Evolutionary conservation across 2,888 invertebrate species (phyloP).

Genomic region (Agelastica alni): DNA sequence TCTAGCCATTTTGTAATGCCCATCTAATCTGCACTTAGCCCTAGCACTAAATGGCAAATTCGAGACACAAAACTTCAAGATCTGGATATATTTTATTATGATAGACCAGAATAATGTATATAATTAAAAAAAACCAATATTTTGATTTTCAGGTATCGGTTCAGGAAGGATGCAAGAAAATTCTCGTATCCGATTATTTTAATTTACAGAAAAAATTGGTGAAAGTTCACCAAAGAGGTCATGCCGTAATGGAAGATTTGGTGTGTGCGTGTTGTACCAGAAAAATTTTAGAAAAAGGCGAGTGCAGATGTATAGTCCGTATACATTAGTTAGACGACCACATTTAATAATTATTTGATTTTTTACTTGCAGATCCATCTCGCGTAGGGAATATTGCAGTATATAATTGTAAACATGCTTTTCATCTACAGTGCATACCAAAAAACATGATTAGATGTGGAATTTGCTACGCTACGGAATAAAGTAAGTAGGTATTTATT

Average conservation of each 20-base stretch:
- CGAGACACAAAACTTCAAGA: too few relatives aligned
- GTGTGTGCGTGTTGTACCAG: slow-evolving; percentile 80
- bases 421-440: slow-evolving; percentile 83
- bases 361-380: slow-evolving; percentile 63
- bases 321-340: not conserved
- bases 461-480: slow-evolving; percentile 51
- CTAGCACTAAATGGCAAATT: too few relatives aligned
- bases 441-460: slow-evolving; percentile 53
- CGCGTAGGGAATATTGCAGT: slow-evolving; percentile 74
- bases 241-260: slow-evolving; percentile 74
- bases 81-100: too few relatives aligned
- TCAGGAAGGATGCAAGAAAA: slow-evolving; percentile 87
- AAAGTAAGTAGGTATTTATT: slow-evolving; percentile 32
- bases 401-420: slow-evolving; percentile 88
- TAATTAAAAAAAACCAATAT: not conserved
- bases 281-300: slow-evolving; percentile 73
- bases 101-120: not conserved
- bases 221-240: slow-evolving; percentile 75
- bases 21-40: too few relatives aligned
- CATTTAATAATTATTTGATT: not conserved
- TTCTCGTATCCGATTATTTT: slow-evolving; percentile 89
- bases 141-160: slow-evolving; percentile 69
- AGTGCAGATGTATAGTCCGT: not conserved
- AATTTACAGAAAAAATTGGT: slow-evolving; percentile 83
- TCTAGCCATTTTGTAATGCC: too few relatives aligned